Evolutionary conservation across 2,888 invertebrate species (phyloP), one percentile per base, ranked within the genome.

Genomic region (Drosophila putrida): DNA sequence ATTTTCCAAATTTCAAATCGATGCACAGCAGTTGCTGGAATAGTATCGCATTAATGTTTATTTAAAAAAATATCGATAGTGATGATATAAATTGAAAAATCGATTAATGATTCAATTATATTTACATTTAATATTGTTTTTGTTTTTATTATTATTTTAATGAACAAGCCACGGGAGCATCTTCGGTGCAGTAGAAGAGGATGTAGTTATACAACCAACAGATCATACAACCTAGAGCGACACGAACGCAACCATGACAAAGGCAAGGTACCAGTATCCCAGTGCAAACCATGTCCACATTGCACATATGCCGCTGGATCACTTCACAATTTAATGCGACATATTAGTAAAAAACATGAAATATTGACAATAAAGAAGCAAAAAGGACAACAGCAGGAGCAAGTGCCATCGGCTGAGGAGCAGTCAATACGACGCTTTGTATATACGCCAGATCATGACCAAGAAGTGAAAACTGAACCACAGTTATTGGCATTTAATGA

Each of bases 211-310:
- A 78, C 79, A n/a, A 75, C 75, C 8, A 75, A 75, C 31, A 62
- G 75, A 33, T 59, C 79, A 0, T 75, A 57, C n/a, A 75, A 75
- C 8, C 36, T 75, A 1, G 75, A 68, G 8, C 75, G 75, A 0
- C 75, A 75, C 33, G 79, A 75, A 31, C 75, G 75, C 20, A 78
- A 78, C 28, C 79, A 78, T 54, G 75, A 63, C 0, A 78, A 63
- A 4, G 75, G 75, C 53, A 69, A 55, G 33, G 69, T 78, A 8
- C 69, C 75, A 0, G 46, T 69, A 10, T 75, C 79, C 2, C 79
- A 68, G 35, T 75, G 79, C 25, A 79, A 75, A 31, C 75, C 60
- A 6, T 75, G 75, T 57, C 79, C 79, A 1, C 75, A 75, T 35
- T 75, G 75, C 43, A 31, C 59, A 11, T 75, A 78, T 53, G 75